A percentile compares a stretch with the other conserved stretches of the same genome.
These are phyloP conservation scores for Hemaris fuciformis DNA, from an alignment of 2,888 invertebrate species.

Conservation along the genomic window DNA sequence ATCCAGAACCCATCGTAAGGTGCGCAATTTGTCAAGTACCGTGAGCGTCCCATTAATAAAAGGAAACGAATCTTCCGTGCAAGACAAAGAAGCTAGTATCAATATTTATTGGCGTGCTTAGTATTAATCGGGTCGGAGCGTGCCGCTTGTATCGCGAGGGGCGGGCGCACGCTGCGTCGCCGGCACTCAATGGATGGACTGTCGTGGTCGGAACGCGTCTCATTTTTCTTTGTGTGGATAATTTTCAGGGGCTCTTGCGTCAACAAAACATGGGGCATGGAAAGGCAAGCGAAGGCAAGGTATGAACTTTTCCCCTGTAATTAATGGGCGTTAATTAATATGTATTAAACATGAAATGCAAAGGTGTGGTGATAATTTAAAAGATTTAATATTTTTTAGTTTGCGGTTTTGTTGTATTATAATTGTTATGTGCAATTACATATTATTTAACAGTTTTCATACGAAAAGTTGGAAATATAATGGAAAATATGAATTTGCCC, in stretches of 20 bases:
- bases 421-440: background rate
- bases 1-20: slow-evolving; percentile 34
- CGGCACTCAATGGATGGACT: slow-evolving; percentile 67
- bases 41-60: slow-evolving; percentile 75
- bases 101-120: slow-evolving; percentile 80
- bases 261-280: background rate
- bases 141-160: slow-evolving; percentile 61
- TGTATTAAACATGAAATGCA: background rate
- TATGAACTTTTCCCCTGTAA: background rate
- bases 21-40: slow-evolving; percentile 68
- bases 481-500: background rate
- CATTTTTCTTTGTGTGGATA: slow-evolving; percentile 66
- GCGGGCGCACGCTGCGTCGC: slow-evolving; percentile 35
- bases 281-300: too few species aligned
- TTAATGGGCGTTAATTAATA: background rate
- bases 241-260: slow-evolving; percentile 38
- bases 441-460: background rate
- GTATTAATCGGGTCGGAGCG: slow-evolving; percentile 77
- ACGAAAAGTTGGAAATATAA: background rate
- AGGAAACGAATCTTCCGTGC: slow-evolving; percentile 69
- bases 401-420: background rate
- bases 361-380: too few species aligned
- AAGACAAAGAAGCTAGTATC: slow-evolving; percentile 78
- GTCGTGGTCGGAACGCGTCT: slow-evolving; percentile 64
- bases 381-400: too few species aligned